phyloP scores from a whole-genome alignment of 2,113 vertebrate genomes.

The Nicator chloris region DNA sequence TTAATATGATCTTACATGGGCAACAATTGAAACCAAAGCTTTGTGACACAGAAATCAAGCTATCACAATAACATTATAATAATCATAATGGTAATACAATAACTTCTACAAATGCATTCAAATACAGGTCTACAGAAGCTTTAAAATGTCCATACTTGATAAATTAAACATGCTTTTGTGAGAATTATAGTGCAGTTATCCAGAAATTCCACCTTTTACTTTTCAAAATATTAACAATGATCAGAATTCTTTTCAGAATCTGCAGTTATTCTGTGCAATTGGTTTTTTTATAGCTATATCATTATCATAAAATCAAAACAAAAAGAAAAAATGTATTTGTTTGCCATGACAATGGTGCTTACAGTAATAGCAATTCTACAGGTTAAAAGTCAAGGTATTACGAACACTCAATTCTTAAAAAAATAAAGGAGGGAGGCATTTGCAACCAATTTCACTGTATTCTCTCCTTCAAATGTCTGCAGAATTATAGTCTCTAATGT shows the following conservation, averaged over 20 bases:
- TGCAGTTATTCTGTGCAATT: not conserved
- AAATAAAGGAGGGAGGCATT: not conserved
- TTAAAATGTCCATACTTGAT: not conserved
- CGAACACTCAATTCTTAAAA: not conserved
- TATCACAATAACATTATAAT: not conserved
- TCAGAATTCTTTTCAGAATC: not conserved
- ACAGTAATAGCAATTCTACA: not conserved
- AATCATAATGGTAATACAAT: not conserved
- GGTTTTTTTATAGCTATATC: not conserved
- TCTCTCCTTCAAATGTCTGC: not conserved
- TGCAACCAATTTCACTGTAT: not conserved
- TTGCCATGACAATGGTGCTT: not conserved
- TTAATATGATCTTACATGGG: not conserved
- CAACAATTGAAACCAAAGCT: not conserved
- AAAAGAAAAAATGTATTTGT: not conserved
- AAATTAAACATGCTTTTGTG: not conserved
- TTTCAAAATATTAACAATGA: not conserved
- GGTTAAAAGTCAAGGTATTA: not conserved
- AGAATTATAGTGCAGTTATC: not conserved
- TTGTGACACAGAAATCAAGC: not conserved
- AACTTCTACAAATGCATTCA: not conserved
- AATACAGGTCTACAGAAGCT: not conserved
- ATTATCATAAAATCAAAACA: not conserved
- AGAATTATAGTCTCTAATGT: not conserved
- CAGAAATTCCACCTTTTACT: not conserved